Conservation (phyloP, 1,140 invertebrate species). For the Thaumatotibia leucotreta region DNA sequence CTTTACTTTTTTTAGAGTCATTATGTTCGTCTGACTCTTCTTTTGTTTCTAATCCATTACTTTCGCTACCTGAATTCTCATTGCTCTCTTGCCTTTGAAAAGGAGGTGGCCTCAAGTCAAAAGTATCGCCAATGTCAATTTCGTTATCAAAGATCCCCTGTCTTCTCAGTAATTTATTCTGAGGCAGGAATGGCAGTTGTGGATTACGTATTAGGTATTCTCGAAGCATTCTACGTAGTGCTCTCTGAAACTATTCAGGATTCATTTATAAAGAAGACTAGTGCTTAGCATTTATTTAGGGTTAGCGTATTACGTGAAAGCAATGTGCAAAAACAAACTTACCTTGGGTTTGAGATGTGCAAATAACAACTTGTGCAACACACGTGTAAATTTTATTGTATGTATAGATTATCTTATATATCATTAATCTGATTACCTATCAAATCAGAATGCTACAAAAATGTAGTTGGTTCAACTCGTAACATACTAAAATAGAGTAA, state of each 20-base stretch:
- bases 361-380: background rate
- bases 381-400: background rate
- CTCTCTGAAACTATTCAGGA: slow-evolving; percentile 6
- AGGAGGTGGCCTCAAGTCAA: slow-evolving; percentile 35
- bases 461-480: no score
- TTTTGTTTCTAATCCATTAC: slow-evolving; percentile 22
- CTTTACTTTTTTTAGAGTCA: slow-evolving; percentile 17
- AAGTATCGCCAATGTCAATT: slow-evolving; percentile 36
- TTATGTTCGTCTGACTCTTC: slow-evolving; percentile 10
- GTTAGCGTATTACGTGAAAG: background rate
- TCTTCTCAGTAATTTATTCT: slow-evolving; percentile 19
- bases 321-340: background rate
- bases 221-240: slow-evolving; percentile 27
- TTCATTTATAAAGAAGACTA: background rate
- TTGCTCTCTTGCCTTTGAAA: slow-evolving; percentile 43
- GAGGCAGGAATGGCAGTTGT: slow-evolving; percentile 12
- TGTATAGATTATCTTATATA: no score
- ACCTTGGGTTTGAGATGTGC: background rate
- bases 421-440: no score
- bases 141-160: slow-evolving; percentile 39
- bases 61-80: slow-evolving; percentile 23
- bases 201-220: slow-evolving; percentile 26
- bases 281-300: background rate
- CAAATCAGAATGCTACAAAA: no score
- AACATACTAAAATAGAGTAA: no score